Conservation (phyloP, 2,797 vertebrate species). For the Sebastes iracundus region DNA sequence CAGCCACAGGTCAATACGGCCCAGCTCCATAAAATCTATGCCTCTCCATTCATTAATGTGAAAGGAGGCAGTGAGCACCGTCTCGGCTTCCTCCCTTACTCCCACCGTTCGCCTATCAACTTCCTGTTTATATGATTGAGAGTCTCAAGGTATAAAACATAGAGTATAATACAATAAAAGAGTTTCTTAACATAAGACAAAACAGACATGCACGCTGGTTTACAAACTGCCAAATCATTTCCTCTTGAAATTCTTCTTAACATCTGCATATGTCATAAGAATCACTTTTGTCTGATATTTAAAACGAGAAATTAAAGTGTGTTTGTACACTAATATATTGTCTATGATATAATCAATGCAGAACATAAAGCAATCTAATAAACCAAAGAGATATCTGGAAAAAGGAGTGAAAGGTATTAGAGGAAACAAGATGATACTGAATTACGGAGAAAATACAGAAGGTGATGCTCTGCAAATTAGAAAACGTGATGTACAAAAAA, state of each 20-base stretch:
- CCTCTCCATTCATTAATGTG: slow-evolving; percentile 73
- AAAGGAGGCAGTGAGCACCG: slow-evolving; percentile 36
- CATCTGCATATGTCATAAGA: background rate
- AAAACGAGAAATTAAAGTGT: background rate
- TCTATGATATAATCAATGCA: slow-evolving; percentile 57
- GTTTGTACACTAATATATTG: slow-evolving; percentile 40
- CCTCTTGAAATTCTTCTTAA: background rate
- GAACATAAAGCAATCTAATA: slow-evolving; percentile 2
- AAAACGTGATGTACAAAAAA: background rate
- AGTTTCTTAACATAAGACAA: background rate
- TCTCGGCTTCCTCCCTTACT: slow-evolving; percentile 21
- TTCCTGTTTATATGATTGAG: slow-evolving; percentile 1
- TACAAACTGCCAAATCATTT: background rate
- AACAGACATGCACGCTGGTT: background rate
- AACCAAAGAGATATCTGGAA: slow-evolving; percentile 9
- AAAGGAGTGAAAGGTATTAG: background rate
- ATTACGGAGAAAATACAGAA: background rate
- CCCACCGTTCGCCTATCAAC: background rate
- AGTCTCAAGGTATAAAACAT: background rate
- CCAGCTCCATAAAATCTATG: slow-evolving; percentile 82
- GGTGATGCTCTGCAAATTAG: background rate
- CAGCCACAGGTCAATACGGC: slow-evolving; percentile 82
- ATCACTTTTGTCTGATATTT: background rate
- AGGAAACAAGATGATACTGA: background rate
- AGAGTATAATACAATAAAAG: slow-evolving; percentile 1